Evolutionary conservation across 2,797 vertebrate species (phyloP).

Genomic region (Liparis tanakae): DNA sequence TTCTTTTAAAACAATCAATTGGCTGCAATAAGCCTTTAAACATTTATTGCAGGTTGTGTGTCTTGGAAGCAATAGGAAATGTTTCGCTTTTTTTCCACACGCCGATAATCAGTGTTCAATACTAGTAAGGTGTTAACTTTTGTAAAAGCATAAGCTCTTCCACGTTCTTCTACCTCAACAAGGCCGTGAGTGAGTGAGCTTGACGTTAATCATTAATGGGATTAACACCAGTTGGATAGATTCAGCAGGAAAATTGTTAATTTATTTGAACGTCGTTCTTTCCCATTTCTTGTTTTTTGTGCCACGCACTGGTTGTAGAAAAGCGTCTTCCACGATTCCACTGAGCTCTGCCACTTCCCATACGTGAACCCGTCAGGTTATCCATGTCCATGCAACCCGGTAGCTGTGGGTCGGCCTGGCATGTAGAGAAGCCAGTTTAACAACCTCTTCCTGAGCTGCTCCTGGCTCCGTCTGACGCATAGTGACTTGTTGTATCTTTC

Average conservation of each 20-base stretch:
- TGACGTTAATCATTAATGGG: not conserved
- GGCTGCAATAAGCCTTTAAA: not conserved
- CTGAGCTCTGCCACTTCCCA: not conserved
- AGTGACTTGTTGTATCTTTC: constrained; percentile 33
- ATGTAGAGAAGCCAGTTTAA: constrained; percentile 19
- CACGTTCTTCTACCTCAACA: not conserved
- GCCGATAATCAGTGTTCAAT: not conserved
- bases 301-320: not conserved
- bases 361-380: not conserved
- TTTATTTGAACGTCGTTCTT: not conserved
- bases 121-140: not conserved
- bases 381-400: not conserved
- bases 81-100: too few relatives aligned
- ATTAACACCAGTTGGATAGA: not conserved
- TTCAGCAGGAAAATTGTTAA: not conserved
- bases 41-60: not conserved
- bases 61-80: not conserved
- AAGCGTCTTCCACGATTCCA: not conserved
- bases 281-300: not conserved
- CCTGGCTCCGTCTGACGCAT: constrained; percentile 17
- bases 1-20: not conserved
- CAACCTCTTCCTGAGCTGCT: constrained; percentile 23
- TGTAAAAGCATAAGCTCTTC: not conserved
- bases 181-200: not conserved
- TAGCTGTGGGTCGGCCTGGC: not conserved